Evolutionary conservation across 2,888 invertebrate genomes (phyloP).

Genomic region (Unio pictorum): DNA sequence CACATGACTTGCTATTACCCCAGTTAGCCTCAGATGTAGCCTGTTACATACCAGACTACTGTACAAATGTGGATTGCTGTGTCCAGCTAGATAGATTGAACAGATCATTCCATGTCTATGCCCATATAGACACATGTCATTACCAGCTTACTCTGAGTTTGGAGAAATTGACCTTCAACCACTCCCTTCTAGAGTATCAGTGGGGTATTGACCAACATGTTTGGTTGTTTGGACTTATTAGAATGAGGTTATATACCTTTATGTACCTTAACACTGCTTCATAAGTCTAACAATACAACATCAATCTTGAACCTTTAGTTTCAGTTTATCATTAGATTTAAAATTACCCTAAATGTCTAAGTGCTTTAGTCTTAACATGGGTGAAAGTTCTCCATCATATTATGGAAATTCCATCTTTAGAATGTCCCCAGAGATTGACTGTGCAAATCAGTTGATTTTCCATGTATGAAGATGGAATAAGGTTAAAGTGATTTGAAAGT

Average conservation of each 20-base stretch:
- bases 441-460: too few species aligned
- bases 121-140: conserved; percentile 20
- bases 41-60: background rate
- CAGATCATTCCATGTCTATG: conserved; percentile 4
- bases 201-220: conserved; percentile 19
- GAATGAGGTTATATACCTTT: conserved; percentile 14
- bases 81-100: conserved; percentile 9
- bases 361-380: too few species aligned
- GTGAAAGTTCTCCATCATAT: too few species aligned
- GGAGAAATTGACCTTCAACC: conserved; percentile 16
- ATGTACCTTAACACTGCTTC: background rate
- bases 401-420: too few species aligned
- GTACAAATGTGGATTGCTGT: conserved; percentile 25
- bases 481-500: too few species aligned
- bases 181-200: conserved; percentile 16
- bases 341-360: too few species aligned
- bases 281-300: too few species aligned
- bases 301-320: too few species aligned
- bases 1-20: too few species aligned
- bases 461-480: too few species aligned
- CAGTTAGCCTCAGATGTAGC: background rate
- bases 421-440: too few species aligned
- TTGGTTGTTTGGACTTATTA: conserved; percentile 23
- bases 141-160: conserved; percentile 14
- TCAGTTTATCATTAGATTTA: too few species aligned